phyloP scores from a whole-genome alignment of 2,888 invertebrate species.

The Orthosia gracilis region DNA sequence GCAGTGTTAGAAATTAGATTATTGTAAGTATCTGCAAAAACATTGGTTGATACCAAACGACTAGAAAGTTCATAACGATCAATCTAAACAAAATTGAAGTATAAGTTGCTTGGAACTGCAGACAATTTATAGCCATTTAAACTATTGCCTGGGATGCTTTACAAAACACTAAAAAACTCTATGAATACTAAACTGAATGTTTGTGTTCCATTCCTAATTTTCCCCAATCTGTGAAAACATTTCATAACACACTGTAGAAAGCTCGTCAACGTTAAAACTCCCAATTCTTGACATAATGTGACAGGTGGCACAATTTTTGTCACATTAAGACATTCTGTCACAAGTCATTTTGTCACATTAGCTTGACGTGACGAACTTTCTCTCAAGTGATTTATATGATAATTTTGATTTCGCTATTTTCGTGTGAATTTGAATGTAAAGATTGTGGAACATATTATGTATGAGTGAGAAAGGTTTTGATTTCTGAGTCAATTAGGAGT shows the following conservation, averaged over 20 bases:
- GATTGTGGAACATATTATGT: slow-evolving; percentile 25
- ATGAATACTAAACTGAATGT: not conserved
- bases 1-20: too few species aligned
- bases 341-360: slow-evolving; percentile 28
- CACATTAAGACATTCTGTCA: slow-evolving; percentile 9
- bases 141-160: not conserved
- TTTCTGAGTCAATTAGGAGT: not conserved
- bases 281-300: slow-evolving; percentile 12
- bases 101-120: not conserved
- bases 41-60: too few species aligned
- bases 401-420: slow-evolving; percentile 32
- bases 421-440: slow-evolving; percentile 14
- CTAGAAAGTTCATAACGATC: too few species aligned
- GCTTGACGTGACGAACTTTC: slow-evolving; percentile 22
- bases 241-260: not conserved
- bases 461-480: slow-evolving; percentile 13
- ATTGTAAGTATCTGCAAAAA: too few species aligned
- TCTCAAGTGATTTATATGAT: slow-evolving; percentile 29
- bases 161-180: not conserved
- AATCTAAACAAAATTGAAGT: too few species aligned
- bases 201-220: not conserved
- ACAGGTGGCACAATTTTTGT: slow-evolving; percentile 14
- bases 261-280: not conserved
- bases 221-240: not conserved
- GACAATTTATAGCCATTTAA: too few species aligned